Percentiles rank a stretch among this genome's conserved stretches.
These are phyloP conservation scores for Balaenoptera acutorostrata DNA, from an alignment of 2,113 vertebrate species.

Conservation along the genomic window DNA sequence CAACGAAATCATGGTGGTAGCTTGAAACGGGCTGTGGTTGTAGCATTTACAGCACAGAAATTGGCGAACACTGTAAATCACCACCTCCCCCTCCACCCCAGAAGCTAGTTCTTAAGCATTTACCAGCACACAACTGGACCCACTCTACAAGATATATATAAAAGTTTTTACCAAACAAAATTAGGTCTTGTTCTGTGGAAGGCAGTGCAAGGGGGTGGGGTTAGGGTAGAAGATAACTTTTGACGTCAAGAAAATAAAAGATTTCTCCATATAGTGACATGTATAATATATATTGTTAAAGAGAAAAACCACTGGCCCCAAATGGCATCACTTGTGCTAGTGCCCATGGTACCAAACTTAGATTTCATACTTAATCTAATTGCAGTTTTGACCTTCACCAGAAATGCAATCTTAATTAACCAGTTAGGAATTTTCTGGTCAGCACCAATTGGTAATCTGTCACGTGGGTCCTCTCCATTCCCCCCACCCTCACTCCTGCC, in stretches of 20 bases:
- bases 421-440: neutral
- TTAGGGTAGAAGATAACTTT: neutral
- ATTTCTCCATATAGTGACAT: neutral
- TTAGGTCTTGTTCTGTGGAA: neutral
- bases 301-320: neutral
- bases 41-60: neutral
- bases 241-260: neutral
- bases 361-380: neutral
- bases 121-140: neutral
- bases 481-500: neutral
- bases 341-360: neutral
- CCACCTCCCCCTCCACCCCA: neutral
- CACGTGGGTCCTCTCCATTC: neutral
- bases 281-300: neutral
- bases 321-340: neutral
- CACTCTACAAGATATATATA: neutral
- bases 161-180: neutral
- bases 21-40: neutral
- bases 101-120: neutral
- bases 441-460: neutral
- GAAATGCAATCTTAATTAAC: neutral
- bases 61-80: neutral
- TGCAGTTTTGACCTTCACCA: neutral
- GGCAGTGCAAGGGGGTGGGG: neutral
- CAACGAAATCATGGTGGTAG: neutral